Base-by-base conservation (phyloP, 92 coral and sea anemone species). In the Palythoa caribaeorum region DNA sequence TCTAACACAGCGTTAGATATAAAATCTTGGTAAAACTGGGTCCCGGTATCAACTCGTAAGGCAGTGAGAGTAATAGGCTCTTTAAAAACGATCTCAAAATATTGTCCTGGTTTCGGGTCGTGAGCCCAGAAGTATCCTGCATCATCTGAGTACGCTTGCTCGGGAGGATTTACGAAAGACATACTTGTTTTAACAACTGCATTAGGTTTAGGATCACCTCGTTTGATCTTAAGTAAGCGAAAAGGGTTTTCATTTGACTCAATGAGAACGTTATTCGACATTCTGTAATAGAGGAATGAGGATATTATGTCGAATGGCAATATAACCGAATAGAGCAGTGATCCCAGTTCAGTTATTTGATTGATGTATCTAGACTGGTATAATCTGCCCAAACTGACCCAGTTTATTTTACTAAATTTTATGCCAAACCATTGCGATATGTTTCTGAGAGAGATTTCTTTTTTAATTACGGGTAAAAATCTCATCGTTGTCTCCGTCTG, bases 401-500 rank as follows among this genome's bases (percentile, higher is more conserved):
- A 81, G 2, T 20, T 66, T 6, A 66, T 66, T 68, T 81, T 40
- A 65, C 76, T 36, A 66, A 81, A 81, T 12, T 1, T 1, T 2
- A 81, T 39, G 53, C 47, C 3, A 48, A 81, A 66, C 86, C 86
- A 81, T 1, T 81, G 21, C 1, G 86, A 81, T 12, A 47, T 48
- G 44, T 81, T 81, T 1, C 76, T 65, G 16, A 11, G 57, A n/a
- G 76, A 21, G 19, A 81, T 47, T 44, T 68, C 62, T 15, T 44
- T 38, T 68, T 63, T 44, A 47, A 81, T 21, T 70, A 19, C 21
- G 5, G 86, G 86, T 20, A 81, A 70, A 81, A 81, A 66, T 40
- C 63, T 35, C 86, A 65, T 65, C 60, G 44, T 81, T n/a, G 86
- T 81, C 54, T 66, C 59, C 17, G 86, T 81, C 28, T 81, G 86